These are phyloP conservation scores for Drosophila bocki DNA, from an alignment of 1,140 invertebrate genomes.

Conservation along the genomic window DNA sequence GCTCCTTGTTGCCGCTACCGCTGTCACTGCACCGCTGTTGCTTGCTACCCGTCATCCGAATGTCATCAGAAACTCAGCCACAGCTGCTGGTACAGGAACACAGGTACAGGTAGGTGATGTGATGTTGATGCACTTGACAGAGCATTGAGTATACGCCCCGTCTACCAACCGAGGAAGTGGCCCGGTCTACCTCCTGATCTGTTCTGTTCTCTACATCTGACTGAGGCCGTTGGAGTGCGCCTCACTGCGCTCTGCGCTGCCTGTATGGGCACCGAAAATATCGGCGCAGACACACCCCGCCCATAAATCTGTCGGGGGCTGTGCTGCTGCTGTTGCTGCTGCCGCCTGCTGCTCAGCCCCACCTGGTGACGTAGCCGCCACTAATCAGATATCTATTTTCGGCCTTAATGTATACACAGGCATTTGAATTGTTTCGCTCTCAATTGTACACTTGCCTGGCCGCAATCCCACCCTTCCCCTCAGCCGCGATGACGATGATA, in stretches of 20 bases:
- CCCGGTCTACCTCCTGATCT: conserved; percentile 61
- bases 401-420: conserved; percentile 66
- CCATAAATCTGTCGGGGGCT: conserved; percentile 42
- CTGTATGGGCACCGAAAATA: conserved; percentile 53
- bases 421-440: conserved; percentile 66
- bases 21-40: conserved; percentile 44
- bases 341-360: conserved; percentile 33
- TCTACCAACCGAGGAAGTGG: conserved; percentile 26
- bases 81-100: conserved; percentile 10
- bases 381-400: conserved; percentile 80
- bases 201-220: conserved; percentile 61
- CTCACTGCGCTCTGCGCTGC: conserved; percentile 57
- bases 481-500: conserved; percentile 9
- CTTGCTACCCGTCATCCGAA: conserved; percentile 37
- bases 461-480: conserved; percentile 3
- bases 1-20: conserved; percentile 45
- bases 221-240: conserved; percentile 69
- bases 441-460: conserved; percentile 62
- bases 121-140: conserved; percentile 30
- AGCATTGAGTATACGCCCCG: conserved; percentile 20
- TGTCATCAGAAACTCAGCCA: conserved; percentile 25
- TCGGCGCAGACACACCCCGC: conserved; percentile 53
- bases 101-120: conserved; percentile 31
- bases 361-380: conserved; percentile 78
- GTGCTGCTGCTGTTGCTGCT: conserved; percentile 15